Evolutionary conservation across 1,140 invertebrate genomes (phyloP).

Genomic region (Zaprionus capensis): DNA sequence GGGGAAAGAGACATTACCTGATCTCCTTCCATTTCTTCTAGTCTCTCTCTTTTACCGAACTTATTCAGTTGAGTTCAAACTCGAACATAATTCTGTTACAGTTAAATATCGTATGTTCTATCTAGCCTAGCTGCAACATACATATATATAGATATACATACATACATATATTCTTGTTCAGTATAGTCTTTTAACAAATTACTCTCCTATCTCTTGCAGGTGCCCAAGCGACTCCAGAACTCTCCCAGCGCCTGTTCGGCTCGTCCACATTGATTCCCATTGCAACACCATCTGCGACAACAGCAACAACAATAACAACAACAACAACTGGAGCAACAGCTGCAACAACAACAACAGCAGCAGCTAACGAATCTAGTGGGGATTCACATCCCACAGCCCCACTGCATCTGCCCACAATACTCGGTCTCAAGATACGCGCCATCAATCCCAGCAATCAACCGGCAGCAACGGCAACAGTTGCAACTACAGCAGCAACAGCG

Average conservation of each 20-base stretch:
- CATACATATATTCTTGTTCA: background rate
- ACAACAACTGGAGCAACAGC: conserved; percentile 9
- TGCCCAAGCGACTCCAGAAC: conserved; percentile 63
- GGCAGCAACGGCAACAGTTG: conserved; percentile 20
- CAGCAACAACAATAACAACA: conserved; percentile 11
- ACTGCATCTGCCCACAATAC: conserved; percentile 77
- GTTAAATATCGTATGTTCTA: no score
- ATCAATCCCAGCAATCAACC: conserved; percentile 46
- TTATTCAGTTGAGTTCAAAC: no score
- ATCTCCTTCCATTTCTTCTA: no score
- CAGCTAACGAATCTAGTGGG: conserved; percentile 2
- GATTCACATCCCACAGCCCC: conserved; percentile 20
- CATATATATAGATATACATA: background rate
- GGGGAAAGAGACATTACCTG: no score
- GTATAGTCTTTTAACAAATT: background rate
- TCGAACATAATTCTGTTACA: no score
- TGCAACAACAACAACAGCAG: conserved; percentile 9
- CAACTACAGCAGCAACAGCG: conserved; percentile 25
- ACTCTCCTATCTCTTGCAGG: conserved; percentile 17
- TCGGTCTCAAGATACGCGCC: conserved; percentile 73
- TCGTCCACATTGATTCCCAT: conserved; percentile 44
- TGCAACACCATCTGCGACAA: conserved; percentile 14
- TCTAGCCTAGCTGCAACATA: no score
- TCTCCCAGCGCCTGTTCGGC: conserved; percentile 78
- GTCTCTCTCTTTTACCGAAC: no score